Percentiles rank a stretch among this genome's conserved stretches.
These are phyloP conservation scores for Aurelia sp. DNA, from an alignment of 30 jellyfish, hydroid and myxozoan genomes.

Conservation along the genomic window DNA sequence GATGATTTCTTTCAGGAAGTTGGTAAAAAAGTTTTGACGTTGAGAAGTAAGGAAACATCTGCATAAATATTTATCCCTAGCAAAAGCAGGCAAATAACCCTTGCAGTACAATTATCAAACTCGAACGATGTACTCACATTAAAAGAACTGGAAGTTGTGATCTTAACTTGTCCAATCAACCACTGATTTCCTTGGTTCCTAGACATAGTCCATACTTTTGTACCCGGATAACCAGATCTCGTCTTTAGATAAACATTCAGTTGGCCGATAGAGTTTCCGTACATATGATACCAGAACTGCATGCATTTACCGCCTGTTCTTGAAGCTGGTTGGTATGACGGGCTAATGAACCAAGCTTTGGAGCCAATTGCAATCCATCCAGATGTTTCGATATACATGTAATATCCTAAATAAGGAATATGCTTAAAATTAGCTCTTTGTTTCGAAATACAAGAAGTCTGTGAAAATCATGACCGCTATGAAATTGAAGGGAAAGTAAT, in stretches of 20 bases:
- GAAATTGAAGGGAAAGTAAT: no score
- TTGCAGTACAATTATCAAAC: no score
- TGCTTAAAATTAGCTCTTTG: not conserved
- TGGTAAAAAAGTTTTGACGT: no score
- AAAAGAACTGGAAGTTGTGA: slow-evolving; percentile 48
- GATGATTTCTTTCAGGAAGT: no score
- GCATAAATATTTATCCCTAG: no score
- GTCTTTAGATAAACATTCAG: slow-evolving; percentile 62
- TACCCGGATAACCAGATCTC: slow-evolving; percentile 34
- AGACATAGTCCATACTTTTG: slow-evolving; percentile 60
- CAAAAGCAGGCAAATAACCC: no score
- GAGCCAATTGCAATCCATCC: slow-evolving; percentile 59
- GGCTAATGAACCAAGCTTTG: slow-evolving; percentile 78
- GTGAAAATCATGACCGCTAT: not conserved
- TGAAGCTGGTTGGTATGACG: slow-evolving; percentile 82
- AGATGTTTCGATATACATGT: slow-evolving; percentile 90
- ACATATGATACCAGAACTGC: slow-evolving; percentile 98
- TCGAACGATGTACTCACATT: slow-evolving; percentile 40
- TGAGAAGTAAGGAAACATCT: no score
- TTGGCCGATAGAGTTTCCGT: slow-evolving; percentile 82
- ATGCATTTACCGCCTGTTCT: slow-evolving; percentile 87
- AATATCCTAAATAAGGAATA: slow-evolving; percentile 64
- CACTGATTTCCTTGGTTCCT: slow-evolving; percentile 88
- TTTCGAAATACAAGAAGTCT: not conserved
- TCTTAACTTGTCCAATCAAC: slow-evolving; percentile 85